Base-by-base conservation (phyloP, 2,113 vertebrate species). In the Thermophis baileyi region DNA sequence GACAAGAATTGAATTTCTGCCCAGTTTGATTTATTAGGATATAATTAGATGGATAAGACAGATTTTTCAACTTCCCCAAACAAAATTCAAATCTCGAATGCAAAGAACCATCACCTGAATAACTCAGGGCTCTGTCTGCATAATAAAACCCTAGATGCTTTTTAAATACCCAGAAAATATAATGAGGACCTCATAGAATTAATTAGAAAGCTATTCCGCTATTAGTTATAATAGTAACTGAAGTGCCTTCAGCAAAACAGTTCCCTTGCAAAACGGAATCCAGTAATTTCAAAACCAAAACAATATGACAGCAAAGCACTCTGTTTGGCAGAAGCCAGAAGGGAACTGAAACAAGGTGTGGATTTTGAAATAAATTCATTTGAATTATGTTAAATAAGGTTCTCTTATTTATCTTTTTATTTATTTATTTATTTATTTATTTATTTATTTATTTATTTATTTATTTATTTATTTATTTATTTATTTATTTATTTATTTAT, bases 321-420 rank as follows among this genome's bases (percentile, higher is more conserved):
- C 18, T 50, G 51, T 89, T 44, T 96, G 85, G 86, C 85, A 95
- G 49, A 25, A 91, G 40, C 74, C 95, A 60, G 93, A 95, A 95
- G 93, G 44, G 93, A 94, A 96, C 91, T 25, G 95, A 94, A 95
- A 96, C 87, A 96, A 24, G 0, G 93, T 89, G 90, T 89, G 92
- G 89, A 95, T 91, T 96, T 53, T 86, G 54, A 94, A 96, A 95
- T 89, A 40, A 93, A 94, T 93, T 95, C 89, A 94, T 93, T 96
- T 63, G 93, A 94, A 89, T 54, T 53, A 91, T 93, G 69, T 95
- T 94, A 0, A 0, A 91, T 89, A 69, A 30, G 49, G 35, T 44
- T 40, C 1, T 40, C 2, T 40, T 18, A 5, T 69, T n/a, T 14
- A 14, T n/a, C 3, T 18, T 0, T n/a, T 47, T 6, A 47, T 47